phyloP scores from a whole-genome alignment of 1,140 invertebrate species.

The Ips nitidus region DNA sequence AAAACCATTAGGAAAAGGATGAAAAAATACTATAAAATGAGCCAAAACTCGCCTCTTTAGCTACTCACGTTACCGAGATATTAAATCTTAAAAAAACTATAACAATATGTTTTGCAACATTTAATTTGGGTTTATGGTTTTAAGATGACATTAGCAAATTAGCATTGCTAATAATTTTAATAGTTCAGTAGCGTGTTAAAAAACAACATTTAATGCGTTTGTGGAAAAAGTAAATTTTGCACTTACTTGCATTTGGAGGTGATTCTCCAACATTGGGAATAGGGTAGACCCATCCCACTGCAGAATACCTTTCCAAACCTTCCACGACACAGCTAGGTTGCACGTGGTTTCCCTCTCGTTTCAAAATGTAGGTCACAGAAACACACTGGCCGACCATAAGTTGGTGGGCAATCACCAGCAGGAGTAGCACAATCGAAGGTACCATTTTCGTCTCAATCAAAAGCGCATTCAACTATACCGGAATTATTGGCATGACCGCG shows the following conservation, averaged over 20 bases:
- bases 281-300: conserved; percentile 43
- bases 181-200: too few relatives aligned
- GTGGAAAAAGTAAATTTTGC: too few relatives aligned
- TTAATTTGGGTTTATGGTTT: too few relatives aligned
- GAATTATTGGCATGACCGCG: background rate
- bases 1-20: too few relatives aligned
- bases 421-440: background rate
- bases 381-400: conserved; percentile 19
- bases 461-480: background rate
- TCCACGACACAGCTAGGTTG: conserved; percentile 43
- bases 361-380: conserved; percentile 43
- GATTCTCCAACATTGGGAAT: conserved; percentile 24
- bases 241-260: conserved; percentile 39
- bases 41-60: too few relatives aligned
- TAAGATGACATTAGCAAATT: too few relatives aligned
- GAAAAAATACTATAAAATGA: too few relatives aligned
- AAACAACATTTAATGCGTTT: too few relatives aligned
- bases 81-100: too few relatives aligned
- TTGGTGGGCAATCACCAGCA: background rate
- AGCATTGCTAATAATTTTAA: too few relatives aligned
- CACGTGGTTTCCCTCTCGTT: conserved; percentile 28
- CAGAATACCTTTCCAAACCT: conserved; percentile 40
- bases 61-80: too few relatives aligned
- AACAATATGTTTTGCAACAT: too few relatives aligned
- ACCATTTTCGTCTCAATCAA: background rate